Conservation (phyloP, 2,113 vertebrate genomes). For the Maccullochella peelii region DNA sequence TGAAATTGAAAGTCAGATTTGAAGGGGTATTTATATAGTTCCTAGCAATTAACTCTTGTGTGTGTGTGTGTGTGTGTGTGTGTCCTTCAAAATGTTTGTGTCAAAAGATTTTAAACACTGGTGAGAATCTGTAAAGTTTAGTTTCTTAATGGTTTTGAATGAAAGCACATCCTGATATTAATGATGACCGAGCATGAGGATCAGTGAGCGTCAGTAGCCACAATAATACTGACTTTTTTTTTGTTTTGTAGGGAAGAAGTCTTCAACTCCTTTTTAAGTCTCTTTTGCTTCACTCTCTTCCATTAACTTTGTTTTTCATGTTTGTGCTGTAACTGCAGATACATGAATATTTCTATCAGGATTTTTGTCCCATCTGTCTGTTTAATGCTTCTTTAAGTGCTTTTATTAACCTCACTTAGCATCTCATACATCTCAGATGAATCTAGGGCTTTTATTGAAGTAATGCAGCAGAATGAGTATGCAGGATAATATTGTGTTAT, state of each 20-base stretch:
- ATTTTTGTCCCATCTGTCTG: slow-evolving; percentile 23
- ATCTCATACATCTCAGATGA: slow-evolving; percentile 21
- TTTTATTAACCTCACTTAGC: slow-evolving; percentile 43
- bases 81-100: slow-evolving; percentile 46
- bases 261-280: not conserved
- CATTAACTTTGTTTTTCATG: slow-evolving; percentile 17
- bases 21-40: slow-evolving; percentile 44
- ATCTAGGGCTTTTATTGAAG: slow-evolving; percentile 36
- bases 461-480: slow-evolving; percentile 29
- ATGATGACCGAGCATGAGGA: slow-evolving; percentile 15
- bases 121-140: slow-evolving; percentile 29
- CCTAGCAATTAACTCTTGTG: slow-evolving; percentile 15
- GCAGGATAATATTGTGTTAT: slow-evolving; percentile 19
- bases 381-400: slow-evolving; percentile 54
- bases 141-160: slow-evolving; percentile 47
- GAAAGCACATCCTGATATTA: slow-evolving; percentile 33
- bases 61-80: slow-evolving; percentile 8
- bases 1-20: slow-evolving; percentile 37
- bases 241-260: not conserved
- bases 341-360: not conserved
- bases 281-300: slow-evolving; percentile 17
- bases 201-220: slow-evolving; percentile 14
- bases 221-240: not conserved
- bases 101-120: slow-evolving; percentile 47
- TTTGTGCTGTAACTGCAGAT: slow-evolving; percentile 27